Percentiles rank a stretch among this genome's conserved stretches.
These are phyloP conservation scores for Elanoides forficatus DNA, from an alignment of 2,113 vertebrate genomes.

Conservation along the genomic window DNA sequence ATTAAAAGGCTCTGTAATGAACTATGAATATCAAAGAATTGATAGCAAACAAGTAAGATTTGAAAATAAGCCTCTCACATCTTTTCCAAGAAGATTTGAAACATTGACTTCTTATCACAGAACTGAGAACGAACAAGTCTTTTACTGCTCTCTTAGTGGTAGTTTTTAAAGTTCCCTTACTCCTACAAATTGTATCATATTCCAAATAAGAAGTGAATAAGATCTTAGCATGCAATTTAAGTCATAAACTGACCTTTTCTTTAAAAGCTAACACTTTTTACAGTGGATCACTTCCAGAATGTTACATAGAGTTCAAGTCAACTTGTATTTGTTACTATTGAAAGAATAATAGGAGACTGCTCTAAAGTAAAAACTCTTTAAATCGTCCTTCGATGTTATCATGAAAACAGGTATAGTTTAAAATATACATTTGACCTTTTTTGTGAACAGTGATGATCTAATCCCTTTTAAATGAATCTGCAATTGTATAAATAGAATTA, in stretches of 20 bases:
- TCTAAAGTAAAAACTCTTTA: neutral
- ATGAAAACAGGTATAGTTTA: neutral
- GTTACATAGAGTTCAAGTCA: neutral
- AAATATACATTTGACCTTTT: neutral
- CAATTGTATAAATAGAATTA: neutral
- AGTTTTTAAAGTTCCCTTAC: neutral
- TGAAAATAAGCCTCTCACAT: neutral
- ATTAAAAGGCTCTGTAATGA: neutral
- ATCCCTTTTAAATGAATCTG: neutral
- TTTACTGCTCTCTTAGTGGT: neutral
- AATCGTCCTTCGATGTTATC: neutral
- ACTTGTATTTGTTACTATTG: neutral
- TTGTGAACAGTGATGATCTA: neutral
- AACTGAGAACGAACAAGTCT: neutral
- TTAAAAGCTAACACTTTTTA: neutral
- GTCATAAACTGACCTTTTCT: neutral
- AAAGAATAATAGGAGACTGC: neutral
- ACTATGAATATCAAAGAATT: neutral
- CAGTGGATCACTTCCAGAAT: neutral
- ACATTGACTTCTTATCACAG: neutral
- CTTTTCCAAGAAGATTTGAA: neutral
- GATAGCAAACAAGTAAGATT: neutral
- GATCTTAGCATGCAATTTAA: neutral
- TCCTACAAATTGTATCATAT: neutral
- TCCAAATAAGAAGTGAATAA: neutral